phyloP scores from a whole-genome alignment of 1,140 invertebrate species.

The Papilio dardanus region DNA sequence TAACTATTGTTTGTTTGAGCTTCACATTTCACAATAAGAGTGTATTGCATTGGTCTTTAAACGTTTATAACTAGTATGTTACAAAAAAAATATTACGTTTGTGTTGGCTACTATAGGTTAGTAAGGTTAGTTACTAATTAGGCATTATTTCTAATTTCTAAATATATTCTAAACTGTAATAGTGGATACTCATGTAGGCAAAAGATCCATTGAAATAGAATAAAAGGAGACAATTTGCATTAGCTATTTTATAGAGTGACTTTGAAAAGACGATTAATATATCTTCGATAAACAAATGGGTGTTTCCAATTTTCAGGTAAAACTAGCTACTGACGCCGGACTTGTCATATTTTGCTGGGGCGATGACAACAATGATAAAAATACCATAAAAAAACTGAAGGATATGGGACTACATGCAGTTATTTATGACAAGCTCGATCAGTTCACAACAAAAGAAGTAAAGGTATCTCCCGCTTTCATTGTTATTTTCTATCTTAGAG shows the following conservation, averaged over 20 bases:
- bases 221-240: too few relatives aligned
- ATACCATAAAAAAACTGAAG: constrained; percentile 93
- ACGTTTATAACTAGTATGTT: neutral
- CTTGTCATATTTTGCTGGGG: constrained; percentile 98
- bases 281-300: too few relatives aligned
- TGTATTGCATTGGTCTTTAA: neutral
- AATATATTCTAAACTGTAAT: too few relatives aligned
- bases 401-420: constrained; percentile 94
- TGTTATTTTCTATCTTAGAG: neutral
- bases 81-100: neutral
- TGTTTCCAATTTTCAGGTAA: constrained; percentile 81
- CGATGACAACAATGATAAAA: constrained; percentile 95
- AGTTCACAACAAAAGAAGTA: constrained; percentile 89
- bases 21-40: neutral
- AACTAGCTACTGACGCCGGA: constrained; percentile 88
- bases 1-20: constrained; percentile 4
- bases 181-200: too few relatives aligned
- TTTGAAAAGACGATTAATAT: too few relatives aligned
- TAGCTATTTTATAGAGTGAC: too few relatives aligned
- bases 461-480: constrained; percentile 84
- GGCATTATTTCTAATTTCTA: too few relatives aligned
- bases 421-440: constrained; percentile 96
- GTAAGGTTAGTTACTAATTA: too few relatives aligned
- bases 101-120: too few relatives aligned
- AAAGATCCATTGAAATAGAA: too few relatives aligned